A percentile compares a stretch with the other conserved stretches of the same genome.
phyloP scores from a whole-genome alignment of 2,888 invertebrate species.

The Macrophya annulata region DNA sequence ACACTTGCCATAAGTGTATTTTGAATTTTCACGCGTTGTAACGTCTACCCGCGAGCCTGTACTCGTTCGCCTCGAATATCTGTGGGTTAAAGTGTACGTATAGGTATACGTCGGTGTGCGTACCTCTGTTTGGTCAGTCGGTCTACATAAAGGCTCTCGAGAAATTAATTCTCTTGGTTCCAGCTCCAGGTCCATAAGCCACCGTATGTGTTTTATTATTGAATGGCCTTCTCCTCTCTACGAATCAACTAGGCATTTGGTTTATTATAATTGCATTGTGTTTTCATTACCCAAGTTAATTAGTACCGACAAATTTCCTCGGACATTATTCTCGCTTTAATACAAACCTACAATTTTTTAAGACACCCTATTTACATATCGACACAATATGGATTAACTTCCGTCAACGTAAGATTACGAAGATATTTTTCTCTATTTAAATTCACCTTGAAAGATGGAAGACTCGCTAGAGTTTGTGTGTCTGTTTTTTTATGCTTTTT shows the following conservation, averaged over 20 bases:
- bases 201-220: constrained; percentile 77
- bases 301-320: constrained; percentile 63
- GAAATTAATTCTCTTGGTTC: constrained; percentile 77
- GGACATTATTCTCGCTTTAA: constrained; percentile 15
- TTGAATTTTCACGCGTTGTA: constrained; percentile 75
- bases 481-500: background rate
- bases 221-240: constrained; percentile 76
- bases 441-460: background rate
- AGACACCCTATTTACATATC: background rate
- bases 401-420: constrained; percentile 5
- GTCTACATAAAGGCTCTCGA: constrained; percentile 77
- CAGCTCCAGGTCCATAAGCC: constrained; percentile 61
- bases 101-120: constrained; percentile 56
- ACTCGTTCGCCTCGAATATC: constrained; percentile 62
- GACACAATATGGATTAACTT: background rate
- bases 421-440: constrained; percentile 15
- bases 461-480: background rate
- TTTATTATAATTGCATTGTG: constrained; percentile 79
- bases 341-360: background rate
- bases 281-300: constrained; percentile 78
- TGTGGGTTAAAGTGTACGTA: constrained; percentile 64
- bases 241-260: constrained; percentile 78
- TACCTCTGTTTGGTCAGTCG: constrained; percentile 74
- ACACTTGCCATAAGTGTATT: constrained; percentile 75
- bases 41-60: constrained; percentile 67